Percentiles rank a stretch among this genome's conserved stretches.
phyloP scores from a whole-genome alignment of 2,888 invertebrate genomes.

The Metacarcinus magister region DNA sequence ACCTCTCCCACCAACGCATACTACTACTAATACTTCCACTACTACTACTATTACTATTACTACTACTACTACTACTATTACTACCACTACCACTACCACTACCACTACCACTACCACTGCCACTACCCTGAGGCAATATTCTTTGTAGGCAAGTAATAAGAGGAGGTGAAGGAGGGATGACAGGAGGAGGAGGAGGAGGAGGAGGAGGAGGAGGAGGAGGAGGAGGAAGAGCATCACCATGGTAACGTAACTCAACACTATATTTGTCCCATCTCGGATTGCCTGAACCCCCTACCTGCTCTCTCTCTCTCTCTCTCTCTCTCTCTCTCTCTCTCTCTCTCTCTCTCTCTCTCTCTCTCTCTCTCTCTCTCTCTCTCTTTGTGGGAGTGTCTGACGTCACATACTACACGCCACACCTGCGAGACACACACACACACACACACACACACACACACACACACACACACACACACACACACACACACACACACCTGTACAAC shows the following conservation, averaged over 20 bases:
- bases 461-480: slow-evolving; percentile 58
- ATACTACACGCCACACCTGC: not conserved
- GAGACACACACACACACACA: slow-evolving; percentile 12
- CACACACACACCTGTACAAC: slow-evolving; percentile 7
- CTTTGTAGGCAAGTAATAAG: not conserved
- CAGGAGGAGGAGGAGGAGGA: too few relatives aligned
- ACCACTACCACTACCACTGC: slow-evolving; percentile 47
- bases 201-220: not conserved
- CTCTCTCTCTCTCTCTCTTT: not conserved
- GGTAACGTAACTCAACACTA: slow-evolving; percentile 3
- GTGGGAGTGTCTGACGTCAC: not conserved
- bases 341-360: slow-evolving; percentile 27
- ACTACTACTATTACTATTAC: not conserved
- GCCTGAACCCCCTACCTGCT: not conserved
- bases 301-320: slow-evolving; percentile 7
- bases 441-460: slow-evolving; percentile 57
- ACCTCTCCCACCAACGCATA: too few relatives aligned
- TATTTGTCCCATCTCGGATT: slow-evolving; percentile 31
- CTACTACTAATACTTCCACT: too few relatives aligned
- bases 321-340: slow-evolving; percentile 34
- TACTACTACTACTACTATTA: not conserved
- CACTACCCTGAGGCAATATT: not conserved
- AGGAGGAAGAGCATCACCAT: not conserved
- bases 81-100: slow-evolving; percentile 11
- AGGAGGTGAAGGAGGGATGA: not conserved